Percentiles rank a stretch among this genome's conserved stretches.
Conservation (phyloP, 1,140 invertebrate species). For the Nylanderia fulva region DNA sequence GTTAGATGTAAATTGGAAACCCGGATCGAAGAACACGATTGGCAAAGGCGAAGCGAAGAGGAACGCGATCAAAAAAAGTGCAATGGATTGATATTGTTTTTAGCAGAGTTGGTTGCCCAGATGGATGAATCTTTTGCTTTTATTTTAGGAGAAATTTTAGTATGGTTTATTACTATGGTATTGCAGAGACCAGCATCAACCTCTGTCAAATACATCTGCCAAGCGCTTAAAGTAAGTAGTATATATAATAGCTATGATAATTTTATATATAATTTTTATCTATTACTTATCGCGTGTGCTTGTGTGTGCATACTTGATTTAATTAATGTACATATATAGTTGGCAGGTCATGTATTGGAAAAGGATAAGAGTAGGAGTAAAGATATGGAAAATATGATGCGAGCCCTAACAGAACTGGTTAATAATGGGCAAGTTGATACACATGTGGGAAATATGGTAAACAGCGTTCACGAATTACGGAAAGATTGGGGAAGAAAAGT, state of each 20-base stretch:
- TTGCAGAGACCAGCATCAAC: conserved; percentile 81
- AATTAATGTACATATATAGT: conserved; percentile 66
- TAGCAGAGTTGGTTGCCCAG: conserved; percentile 84
- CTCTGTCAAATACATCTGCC: conserved; percentile 85
- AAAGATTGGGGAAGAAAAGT: conserved; percentile 79
- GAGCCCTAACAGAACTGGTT: conserved; percentile 80
- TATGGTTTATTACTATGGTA: conserved; percentile 80
- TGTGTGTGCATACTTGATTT: neutral
- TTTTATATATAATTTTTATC: neutral
- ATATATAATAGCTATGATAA: neutral
- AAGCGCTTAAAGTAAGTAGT: conserved; percentile 84
- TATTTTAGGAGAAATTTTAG: conserved; percentile 80
- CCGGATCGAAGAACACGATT: conserved; percentile 71
- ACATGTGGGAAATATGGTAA: conserved; percentile 81
- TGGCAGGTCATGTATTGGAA: conserved; percentile 83
- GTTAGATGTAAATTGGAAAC: conserved; percentile 80
- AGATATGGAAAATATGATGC: conserved; percentile 84
- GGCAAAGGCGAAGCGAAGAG: conserved; percentile 76
- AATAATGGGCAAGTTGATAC: conserved; percentile 80
- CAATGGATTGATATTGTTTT: conserved; percentile 83
- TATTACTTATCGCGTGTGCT: neutral
- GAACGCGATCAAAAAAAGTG: conserved; percentile 81
- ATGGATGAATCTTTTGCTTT: conserved; percentile 79
- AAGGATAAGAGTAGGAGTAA: conserved; percentile 78
- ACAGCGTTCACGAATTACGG: conserved; percentile 81